phyloP scores from a whole-genome alignment of 2,113 vertebrate species.

The Spea bombifrons region DNA sequence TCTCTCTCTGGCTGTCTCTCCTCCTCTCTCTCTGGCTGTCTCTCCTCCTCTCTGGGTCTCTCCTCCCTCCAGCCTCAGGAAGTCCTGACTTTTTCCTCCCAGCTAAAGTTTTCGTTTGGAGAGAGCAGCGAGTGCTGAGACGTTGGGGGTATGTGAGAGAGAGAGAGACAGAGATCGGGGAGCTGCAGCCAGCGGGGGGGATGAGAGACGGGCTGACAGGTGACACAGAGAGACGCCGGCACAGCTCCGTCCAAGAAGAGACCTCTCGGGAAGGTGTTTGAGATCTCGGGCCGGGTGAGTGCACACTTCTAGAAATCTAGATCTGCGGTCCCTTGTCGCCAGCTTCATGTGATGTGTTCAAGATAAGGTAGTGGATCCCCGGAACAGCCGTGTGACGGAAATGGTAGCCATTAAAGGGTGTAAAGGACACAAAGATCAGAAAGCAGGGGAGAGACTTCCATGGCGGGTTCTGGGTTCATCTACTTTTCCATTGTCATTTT shows the following conservation, averaged over 20 bases:
- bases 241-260: not conserved
- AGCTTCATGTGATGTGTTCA: not conserved
- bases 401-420: not conserved
- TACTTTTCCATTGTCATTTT: no score
- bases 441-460: not conserved
- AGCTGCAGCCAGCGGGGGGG: not conserved
- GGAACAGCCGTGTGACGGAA: not conserved
- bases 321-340: no score
- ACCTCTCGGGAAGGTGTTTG: not conserved
- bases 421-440: no score
- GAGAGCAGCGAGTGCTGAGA: not conserved
- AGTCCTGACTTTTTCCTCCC: constrained; percentile 32
- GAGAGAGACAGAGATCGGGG: not conserved
- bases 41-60: constrained; percentile 8
- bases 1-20: not conserved
- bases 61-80: constrained; percentile 29
- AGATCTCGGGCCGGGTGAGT: not conserved
- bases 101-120: constrained; percentile 24
- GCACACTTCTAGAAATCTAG: no score
- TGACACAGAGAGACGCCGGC: not conserved
- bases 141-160: no score
- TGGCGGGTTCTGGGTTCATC: no score
- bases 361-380: not conserved
- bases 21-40: not conserved
- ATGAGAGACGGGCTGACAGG: not conserved